Base-by-base conservation (phyloP, 2,797 vertebrate species). In the Microhierax caerulescens region DNA sequence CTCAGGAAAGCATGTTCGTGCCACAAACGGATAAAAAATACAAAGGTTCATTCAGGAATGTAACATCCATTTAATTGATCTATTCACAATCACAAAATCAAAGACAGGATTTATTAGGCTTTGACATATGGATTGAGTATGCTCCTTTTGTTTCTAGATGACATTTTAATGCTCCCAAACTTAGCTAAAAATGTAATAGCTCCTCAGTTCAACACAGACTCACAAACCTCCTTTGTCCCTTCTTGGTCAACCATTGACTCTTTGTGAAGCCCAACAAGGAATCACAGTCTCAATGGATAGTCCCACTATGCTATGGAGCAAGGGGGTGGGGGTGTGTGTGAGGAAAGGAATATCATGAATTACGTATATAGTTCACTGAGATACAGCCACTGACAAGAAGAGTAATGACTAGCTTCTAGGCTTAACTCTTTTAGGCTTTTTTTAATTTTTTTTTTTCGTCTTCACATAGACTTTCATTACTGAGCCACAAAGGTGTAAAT, bases 151-250 rank as follows among this genome's bases (percentile, higher is more conserved):
- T 95, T 96, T 92, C 77, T 56, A 93, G 50, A 96, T 93, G 90
- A 91, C 54, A 1, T 90, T 90, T 85, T 82, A 36, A 61, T 90
- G 67, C 80, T 87, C 84, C 91, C 57, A 95, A 96, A 85, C 69
- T 95, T 91, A 90, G 92, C 90, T 88, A 83, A 94, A 95, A 95
- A 94, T 94, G 90, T 88, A 94, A 96, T 63, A 94, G 51, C 47
- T 67, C 77, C 90, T 88, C 92, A 95, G 59, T 96, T 93, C 70
- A 90, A 69, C 50, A 64, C 48, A 93, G 94, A 94, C 72, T 95
- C 86, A 96, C 95, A 97, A 96, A 59, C 51, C 76, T 93, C 24
- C 81, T 97, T 97, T 97, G 93, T 97, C 43, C n/a, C 76, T 85
- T 81, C 75, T 64, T 94, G 86, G 74, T 92, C 94, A 78, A 81